phyloP scores from a whole-genome alignment of 2,888 invertebrate species.

The Anthophora plumipes region DNA sequence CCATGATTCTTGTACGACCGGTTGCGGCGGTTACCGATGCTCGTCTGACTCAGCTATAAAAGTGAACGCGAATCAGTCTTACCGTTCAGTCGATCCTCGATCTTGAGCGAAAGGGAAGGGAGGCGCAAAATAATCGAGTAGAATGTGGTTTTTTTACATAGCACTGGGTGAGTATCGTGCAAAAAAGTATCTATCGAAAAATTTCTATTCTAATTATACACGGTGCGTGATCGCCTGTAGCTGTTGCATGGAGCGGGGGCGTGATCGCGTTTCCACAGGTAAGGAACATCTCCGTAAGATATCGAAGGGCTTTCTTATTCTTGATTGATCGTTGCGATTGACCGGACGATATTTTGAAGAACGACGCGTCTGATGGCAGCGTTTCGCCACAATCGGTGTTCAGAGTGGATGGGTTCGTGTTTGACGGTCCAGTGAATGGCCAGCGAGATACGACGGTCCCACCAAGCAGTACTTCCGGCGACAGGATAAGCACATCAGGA shows the following conservation, averaged over 20 bases:
- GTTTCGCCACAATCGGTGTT: background rate
- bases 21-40: background rate
- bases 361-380: too few species aligned
- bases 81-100: slow-evolving; percentile 45
- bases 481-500: background rate
- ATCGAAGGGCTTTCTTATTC: too few species aligned
- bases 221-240: slow-evolving; percentile 4
- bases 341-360: background rate
- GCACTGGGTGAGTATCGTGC: slow-evolving; percentile 28
- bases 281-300: background rate
- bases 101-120: background rate
- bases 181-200: background rate
- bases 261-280: slow-evolving; percentile 58
- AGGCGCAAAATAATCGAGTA: background rate
- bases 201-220: background rate
- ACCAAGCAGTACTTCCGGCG: background rate
- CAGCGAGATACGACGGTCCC: too few species aligned
- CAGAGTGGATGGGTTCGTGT: slow-evolving; percentile 70
- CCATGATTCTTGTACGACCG: slow-evolving; percentile 4
- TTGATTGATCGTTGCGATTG: background rate
- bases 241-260: background rate
- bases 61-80: slow-evolving; percentile 21
- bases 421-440: slow-evolving; percentile 70
- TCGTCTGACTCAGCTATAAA: slow-evolving; percentile 48
- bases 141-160: slow-evolving; percentile 18